Base-by-base conservation (phyloP, 2,113 vertebrate genomes). In the Cavia aperea region DNA sequence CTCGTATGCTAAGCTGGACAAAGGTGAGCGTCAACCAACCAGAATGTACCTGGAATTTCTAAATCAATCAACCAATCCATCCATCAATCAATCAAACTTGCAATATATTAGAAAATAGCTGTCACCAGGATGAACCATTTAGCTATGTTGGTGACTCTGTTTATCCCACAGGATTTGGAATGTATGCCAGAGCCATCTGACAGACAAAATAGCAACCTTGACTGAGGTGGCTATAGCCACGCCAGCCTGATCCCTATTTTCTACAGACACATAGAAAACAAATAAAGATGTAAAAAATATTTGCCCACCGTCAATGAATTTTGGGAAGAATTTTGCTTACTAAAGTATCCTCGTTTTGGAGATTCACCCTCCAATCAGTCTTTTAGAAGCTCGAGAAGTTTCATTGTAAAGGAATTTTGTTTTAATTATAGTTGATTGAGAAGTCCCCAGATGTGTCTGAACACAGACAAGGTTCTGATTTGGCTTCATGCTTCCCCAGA, bases 401-500 rank as follows among this genome's bases (percentile, higher is more conserved):
- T 90, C 49, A 63, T 46, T 51, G 29, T 70, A 62, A 90, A 88
- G 24, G 89, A 87, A 70, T 79, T 66, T 66, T 86, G 23, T 51
- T 89, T 62, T 88, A 83, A 93, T 81, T 93, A 92, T 54, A 70
- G 9, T 93, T 89, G 73, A 36, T 11, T 13, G 90, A 86, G 36
- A 21, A 73, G 72, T 79, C 90, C 8, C 36, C 73, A 90, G 46
- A 73, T 90, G 60, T 87, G 84, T 23, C 73, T 58, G 26, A 87
- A 79, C 9, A 29, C 14, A 36, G 24, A 73, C 60, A 63, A 7
- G 4, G 73, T 72, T 90, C 26, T 62, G 5, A 39, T 88, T 79
- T 92, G 88, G 68, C 46, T 9, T 70, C 4, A 31, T 77, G 13
- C 60, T 93, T 89, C 58, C n/a, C 11, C 24, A 66, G 56, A 77